Conservation (phyloP, 2,113 vertebrate genomes). For the Myotis davidii region DNA sequence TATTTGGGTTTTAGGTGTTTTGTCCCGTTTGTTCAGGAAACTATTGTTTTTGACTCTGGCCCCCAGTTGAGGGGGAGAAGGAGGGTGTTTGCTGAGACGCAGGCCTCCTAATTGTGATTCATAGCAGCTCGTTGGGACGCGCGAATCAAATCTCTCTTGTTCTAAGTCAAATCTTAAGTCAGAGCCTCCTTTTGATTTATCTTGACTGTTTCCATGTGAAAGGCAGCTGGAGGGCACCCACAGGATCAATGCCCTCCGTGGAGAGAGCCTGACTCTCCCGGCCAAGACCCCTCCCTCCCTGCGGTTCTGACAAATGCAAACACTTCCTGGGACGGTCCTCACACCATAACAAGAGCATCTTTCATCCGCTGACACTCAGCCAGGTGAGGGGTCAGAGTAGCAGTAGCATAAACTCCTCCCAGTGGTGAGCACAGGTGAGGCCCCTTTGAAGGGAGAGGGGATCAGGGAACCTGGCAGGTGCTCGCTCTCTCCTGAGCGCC, state of each 20-base stretch:
- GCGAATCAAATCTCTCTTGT: neutral
- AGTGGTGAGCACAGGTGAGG: neutral
- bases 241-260: neutral
- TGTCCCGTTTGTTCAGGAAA: neutral
- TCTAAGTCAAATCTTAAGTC: neutral
- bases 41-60: neutral
- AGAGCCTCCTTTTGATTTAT: neutral
- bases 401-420: neutral
- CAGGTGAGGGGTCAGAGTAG: neutral
- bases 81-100: neutral
- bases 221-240: neutral
- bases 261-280: neutral
- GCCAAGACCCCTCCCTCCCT: neutral
- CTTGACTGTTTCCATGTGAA: neutral
- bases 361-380: neutral
- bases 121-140: neutral
- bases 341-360: neutral
- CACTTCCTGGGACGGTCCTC: neutral
- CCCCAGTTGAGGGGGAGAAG: neutral
- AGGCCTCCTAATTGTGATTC: neutral
- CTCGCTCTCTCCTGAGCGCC: neutral
- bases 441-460: neutral
- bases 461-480: fast-evolving
- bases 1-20: neutral
- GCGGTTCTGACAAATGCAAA: neutral